Percentiles rank a stretch among this genome's conserved stretches.
These are phyloP conservation scores for Asobara japonica DNA, from an alignment of 1,140 invertebrate genomes.

Conservation along the genomic window DNA sequence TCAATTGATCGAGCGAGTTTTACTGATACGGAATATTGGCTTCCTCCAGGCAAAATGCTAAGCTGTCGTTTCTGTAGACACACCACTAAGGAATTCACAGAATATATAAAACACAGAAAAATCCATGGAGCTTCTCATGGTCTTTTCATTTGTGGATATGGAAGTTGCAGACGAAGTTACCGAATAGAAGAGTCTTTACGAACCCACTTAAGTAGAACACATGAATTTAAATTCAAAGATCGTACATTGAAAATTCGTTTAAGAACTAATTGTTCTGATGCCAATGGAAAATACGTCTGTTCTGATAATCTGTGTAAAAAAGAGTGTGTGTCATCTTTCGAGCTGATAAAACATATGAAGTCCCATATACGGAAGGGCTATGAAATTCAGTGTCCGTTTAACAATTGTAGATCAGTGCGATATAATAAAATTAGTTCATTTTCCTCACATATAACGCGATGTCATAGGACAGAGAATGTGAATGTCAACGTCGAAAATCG, in stretches of 20 bases:
- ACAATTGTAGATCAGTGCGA: neutral
- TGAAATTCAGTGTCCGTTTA: slow-evolving; percentile 12
- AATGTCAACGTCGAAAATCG: neutral
- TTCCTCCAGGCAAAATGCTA: slow-evolving; percentile 11
- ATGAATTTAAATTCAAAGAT: neutral
- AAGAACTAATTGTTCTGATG: neutral
- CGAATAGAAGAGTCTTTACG: neutral
- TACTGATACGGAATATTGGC: neutral
- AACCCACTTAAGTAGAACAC: neutral
- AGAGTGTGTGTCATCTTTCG: neutral
- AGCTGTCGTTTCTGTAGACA: slow-evolving; percentile 10
- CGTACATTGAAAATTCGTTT: neutral
- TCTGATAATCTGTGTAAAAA: neutral
- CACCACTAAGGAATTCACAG: neutral
- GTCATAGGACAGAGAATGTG: neutral
- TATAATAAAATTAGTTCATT: slow-evolving; percentile 9
- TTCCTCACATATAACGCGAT: neutral
- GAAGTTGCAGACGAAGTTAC: neutral
- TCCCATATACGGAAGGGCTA: neutral
- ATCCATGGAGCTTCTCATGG: neutral
- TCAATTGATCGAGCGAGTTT: neutral
- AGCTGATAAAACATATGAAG: slow-evolving; percentile 21
- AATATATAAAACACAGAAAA: slow-evolving; percentile 10
- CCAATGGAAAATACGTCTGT: neutral
- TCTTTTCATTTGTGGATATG: slow-evolving; percentile 17